phyloP scores from a whole-genome alignment of 92 coral and sea anemone genomes.

The Heteractis magnifica region DNA sequence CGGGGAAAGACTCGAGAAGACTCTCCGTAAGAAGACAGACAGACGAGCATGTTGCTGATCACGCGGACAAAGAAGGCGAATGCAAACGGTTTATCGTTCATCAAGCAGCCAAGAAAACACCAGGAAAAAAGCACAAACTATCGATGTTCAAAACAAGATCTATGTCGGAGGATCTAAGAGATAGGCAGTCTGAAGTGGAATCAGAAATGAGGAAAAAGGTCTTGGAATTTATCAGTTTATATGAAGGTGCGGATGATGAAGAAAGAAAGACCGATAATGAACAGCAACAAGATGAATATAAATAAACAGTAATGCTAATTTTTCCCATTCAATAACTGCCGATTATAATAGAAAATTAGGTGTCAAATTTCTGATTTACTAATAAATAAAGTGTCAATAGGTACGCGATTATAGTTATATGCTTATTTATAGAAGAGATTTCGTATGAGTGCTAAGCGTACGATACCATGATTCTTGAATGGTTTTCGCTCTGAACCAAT shows the following conservation, averaged over 20 bases:
- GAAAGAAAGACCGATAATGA: not conserved
- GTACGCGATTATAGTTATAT: too few relatives aligned
- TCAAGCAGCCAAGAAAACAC: slow-evolving; percentile 14
- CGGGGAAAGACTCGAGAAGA: not conserved
- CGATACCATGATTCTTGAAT: not conserved
- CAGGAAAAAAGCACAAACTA: slow-evolving; percentile 9
- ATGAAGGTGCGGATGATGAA: not conserved
- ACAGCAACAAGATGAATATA: not conserved
- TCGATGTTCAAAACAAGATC: slow-evolving; percentile 17
- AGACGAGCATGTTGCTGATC: not conserved
- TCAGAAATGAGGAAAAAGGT: slow-evolving; percentile 37
- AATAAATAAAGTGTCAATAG: too few relatives aligned
- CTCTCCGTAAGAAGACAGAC: not conserved
- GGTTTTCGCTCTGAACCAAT: not conserved
- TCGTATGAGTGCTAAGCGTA: too few relatives aligned
- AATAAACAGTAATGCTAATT: not conserved
- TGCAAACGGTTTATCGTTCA: slow-evolving; percentile 17
- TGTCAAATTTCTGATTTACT: too few relatives aligned
- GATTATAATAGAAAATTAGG: too few relatives aligned
- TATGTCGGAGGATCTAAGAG: slow-evolving; percentile 2
- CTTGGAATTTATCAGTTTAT: slow-evolving; percentile 7
- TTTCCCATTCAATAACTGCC: too few relatives aligned
- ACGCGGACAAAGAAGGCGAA: slow-evolving; percentile 1
- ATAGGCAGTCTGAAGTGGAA: slow-evolving; percentile 23
- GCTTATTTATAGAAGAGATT: too few relatives aligned